Evolutionary conservation across 1,140 invertebrate species (phyloP), one percentile per base, ranked within the genome.

Genomic region (Pseudomyrmex pallidus): DNA sequence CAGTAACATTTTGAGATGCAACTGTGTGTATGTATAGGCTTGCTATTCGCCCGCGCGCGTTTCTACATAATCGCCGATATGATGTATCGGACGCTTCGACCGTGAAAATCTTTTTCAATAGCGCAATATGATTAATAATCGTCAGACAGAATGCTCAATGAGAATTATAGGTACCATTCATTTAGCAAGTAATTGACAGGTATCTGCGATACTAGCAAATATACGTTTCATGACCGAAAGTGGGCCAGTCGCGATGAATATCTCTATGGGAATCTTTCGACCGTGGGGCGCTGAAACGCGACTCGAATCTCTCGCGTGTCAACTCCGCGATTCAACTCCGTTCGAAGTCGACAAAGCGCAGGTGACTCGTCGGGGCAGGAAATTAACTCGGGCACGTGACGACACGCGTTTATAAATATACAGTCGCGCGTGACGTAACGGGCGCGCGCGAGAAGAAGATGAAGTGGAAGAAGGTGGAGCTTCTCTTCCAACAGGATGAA

Each of bases 401-500:
- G 72, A 82, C 70, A 63, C 61, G 78, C 59, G 78, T 61, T 82
- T 52, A 56, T 74, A 82, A 82, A 74, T 82, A 35, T 35, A 82
- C 68, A 48, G 72, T 9, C 54, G 22, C 64, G 76, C 54, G 64
- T 72, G 76, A 78, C 22, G 63, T 84, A 63, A 70, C 56, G 64
- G 52, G 48, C 56, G 64, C 78, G 78, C 35, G 35, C 35, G 35
- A 35, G 35, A 7, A 35, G 46, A 83, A 67, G 72, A 70, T 61
- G 72, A 83, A 67, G 50, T 50, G 62, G 80, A 70, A 72, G 56
- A 56, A 62, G 59, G 52, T 82, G 66, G 84, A 64, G 80, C 57
- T 85, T 85, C 63, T 85, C 63, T 83, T 66, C 44, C 64, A 73
- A 74, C 80, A 82, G 84, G 68, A 74, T 72, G 78, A 63, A 63